These are phyloP conservation scores for Tragelaphus buxtoni DNA, from an alignment of 2,113 vertebrate genomes.

Conservation along the genomic window DNA sequence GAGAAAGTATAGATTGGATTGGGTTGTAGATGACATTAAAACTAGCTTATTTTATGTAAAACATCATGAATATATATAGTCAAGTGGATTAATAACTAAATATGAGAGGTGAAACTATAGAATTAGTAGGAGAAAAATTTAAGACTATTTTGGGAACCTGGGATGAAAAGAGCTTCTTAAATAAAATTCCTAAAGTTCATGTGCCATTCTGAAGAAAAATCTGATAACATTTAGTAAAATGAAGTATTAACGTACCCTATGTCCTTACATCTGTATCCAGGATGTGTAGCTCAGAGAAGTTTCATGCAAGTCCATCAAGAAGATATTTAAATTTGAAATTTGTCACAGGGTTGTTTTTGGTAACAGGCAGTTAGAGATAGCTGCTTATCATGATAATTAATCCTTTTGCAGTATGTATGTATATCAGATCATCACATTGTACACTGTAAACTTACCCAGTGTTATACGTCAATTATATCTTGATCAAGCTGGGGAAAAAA, in stretches of 20 bases:
- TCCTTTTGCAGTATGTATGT: neutral
- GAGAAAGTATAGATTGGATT: conserved; percentile 18
- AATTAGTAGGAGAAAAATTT: neutral
- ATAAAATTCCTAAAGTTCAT: neutral
- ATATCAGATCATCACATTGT: neutral
- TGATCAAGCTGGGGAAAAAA: neutral
- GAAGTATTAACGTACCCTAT: neutral
- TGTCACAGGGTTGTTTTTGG: neutral
- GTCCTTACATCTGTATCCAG: neutral
- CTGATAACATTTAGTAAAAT: neutral
- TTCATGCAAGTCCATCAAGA: neutral
- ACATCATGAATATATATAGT: neutral
- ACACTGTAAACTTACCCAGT: neutral
- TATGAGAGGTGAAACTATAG: neutral
- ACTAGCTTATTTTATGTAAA: conserved; percentile 8
- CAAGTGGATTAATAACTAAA: neutral
- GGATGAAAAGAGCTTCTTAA: neutral
- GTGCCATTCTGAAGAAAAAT: neutral
- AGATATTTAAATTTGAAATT: neutral
- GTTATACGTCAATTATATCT: neutral
- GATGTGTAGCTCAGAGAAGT: neutral
- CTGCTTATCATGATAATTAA: neutral
- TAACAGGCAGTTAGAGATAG: neutral
- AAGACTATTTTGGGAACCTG: neutral
- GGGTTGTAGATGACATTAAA: neutral